Evolutionary conservation across 2,797 vertebrate species (phyloP), one percentile per base, ranked within the genome.

Genomic region (Pipistrellus pygmaeus): DNA sequence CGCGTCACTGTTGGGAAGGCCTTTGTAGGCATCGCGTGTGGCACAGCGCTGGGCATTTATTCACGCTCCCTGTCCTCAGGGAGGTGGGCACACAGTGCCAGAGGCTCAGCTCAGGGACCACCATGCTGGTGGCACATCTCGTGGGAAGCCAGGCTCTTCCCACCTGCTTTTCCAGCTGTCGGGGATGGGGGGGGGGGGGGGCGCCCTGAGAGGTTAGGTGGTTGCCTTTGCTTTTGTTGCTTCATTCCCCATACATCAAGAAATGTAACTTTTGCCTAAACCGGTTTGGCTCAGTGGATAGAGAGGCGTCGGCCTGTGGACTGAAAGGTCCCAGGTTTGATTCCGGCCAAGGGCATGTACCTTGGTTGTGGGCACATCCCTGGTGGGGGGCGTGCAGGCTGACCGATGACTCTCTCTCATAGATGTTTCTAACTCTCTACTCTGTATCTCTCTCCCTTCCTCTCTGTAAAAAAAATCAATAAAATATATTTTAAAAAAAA

Each of bases 181-280:
- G 3, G 15, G 77, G 18, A 18, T 2, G 46, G 11, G 4, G 46
- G 12, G 46, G 11, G 46, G 11, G 4, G 46, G 12, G 46, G 44
- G 3, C 35, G 35, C 35, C 38, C 38, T 38, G 38, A 77, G 92
- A 92, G 62, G 51, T 23, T 27, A 76, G 62, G 55, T 53, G 76
- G 73, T 51, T 18, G 64, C n/a, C 95, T 44, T 48, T 13, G 71
- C 66, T 38, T 87, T 41, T 15, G 60, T 76, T 44, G 85, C 46
- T 80, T 27, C 41, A 57, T 88, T 88, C 57, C 60, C 85, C 46
- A 9, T 30, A 21, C 46, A 13, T 23, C 30, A 48, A 78, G 73
- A 84, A 93, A 72, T 2, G 17, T 46, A 30, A 68, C 25, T 53
- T 77, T 32, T 86, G 3, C 38, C 38, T 41, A 41, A 41, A 41